Conservation (phyloP, 2,113 vertebrate species). For the Globicephala melas region DNA sequence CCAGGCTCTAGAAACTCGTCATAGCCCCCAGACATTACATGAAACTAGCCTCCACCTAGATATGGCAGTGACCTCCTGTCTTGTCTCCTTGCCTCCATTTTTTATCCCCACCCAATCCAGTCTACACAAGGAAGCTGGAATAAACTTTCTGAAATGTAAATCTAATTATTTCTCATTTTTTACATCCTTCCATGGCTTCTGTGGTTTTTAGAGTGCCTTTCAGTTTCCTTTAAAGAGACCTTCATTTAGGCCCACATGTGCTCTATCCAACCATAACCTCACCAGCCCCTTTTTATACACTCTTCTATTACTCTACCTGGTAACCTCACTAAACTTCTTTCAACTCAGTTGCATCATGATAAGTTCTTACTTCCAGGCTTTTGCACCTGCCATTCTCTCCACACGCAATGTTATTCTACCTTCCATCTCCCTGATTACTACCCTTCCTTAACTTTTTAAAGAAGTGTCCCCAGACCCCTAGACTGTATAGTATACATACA, state of each 20-base stretch:
- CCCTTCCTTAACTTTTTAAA: neutral
- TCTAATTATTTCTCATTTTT: neutral
- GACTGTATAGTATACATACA: neutral
- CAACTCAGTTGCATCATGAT: neutral
- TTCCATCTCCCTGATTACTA: neutral
- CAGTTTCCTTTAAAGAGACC: neutral
- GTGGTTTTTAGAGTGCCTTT: neutral
- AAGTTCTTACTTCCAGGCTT: neutral
- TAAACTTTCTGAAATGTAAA: neutral
- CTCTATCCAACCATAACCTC: neutral
- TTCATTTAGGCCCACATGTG: neutral
- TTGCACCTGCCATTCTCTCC: neutral
- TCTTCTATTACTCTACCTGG: neutral
- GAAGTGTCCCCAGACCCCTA: neutral
- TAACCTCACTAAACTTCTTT: neutral
- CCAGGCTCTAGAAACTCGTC: neutral
- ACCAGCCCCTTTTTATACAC: neutral
- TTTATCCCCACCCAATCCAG: neutral
- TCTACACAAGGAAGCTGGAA: neutral
- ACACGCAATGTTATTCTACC: neutral
- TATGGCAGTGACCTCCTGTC: neutral
- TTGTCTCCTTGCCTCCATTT: neutral
- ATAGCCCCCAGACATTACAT: neutral
- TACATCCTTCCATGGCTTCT: neutral
- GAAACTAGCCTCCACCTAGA: neutral